phyloP scores from a whole-genome alignment of 2,113 vertebrate genomes.

The Crypturellus undulatus region DNA sequence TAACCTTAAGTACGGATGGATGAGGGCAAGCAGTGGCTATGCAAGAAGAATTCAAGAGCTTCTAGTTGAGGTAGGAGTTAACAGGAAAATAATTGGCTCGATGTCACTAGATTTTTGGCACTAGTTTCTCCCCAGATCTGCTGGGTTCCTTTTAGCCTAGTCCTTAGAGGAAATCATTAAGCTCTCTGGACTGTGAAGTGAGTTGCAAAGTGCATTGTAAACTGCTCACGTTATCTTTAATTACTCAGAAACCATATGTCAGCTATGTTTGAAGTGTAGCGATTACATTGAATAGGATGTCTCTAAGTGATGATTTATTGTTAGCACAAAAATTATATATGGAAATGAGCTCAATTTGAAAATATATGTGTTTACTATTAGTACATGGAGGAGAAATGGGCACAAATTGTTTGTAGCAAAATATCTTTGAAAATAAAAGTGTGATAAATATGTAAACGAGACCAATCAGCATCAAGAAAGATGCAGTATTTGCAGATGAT shows the following conservation, averaged over 20 bases:
- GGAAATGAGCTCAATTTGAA: constrained; percentile 72
- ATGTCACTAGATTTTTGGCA: not conserved
- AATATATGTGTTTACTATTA: constrained; percentile 58
- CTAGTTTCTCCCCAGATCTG: not conserved
- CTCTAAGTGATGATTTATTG: constrained; percentile 69
- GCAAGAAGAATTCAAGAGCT: not conserved
- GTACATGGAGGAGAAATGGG: constrained; percentile 58
- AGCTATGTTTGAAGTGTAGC: constrained; percentile 48
- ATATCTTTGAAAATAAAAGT: constrained; percentile 74
- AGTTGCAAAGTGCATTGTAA: constrained; percentile 62
- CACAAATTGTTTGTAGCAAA: constrained; percentile 60
- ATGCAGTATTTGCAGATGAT: constrained; percentile 75
- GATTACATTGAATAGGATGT: constrained; percentile 5
- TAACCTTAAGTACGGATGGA: not conserved
- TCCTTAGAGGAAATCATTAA: constrained; percentile 25
- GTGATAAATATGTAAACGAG: constrained; percentile 80
- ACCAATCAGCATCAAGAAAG: constrained; percentile 76
- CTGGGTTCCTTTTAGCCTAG: not conserved
- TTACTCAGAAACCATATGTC: constrained; percentile 73
- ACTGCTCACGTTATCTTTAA: constrained; percentile 70
- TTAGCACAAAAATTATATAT: constrained; percentile 60
- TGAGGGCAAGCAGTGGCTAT: not conserved
- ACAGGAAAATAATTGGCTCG: not conserved
- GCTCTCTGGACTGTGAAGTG: constrained; percentile 22
- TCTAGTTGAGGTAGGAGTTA: not conserved